A percentile compares a stretch with the other conserved stretches of the same genome.
These are phyloP conservation scores for Hyles lineata DNA, from an alignment of 2,888 invertebrate species.

Conservation along the genomic window DNA sequence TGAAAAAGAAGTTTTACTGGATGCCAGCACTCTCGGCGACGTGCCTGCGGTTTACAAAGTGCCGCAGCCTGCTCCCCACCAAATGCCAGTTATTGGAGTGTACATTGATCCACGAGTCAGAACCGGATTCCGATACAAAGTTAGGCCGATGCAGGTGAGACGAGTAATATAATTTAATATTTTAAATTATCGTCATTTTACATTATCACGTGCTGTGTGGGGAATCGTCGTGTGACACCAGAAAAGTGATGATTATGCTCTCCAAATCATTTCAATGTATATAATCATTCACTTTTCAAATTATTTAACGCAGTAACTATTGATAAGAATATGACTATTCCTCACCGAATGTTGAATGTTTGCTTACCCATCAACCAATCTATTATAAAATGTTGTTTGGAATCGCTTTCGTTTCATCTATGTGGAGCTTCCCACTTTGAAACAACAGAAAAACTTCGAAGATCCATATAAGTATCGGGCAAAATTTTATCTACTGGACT, in stretches of 20 bases:
- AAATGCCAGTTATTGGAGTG: constrained; percentile 89
- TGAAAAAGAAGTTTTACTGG: constrained; percentile 76
- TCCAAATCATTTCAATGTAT: constrained; percentile 42
- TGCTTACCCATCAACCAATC: constrained; percentile 70
- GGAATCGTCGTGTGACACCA: constrained; percentile 59
- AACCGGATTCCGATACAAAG: constrained; percentile 90
- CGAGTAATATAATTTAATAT: constrained; percentile 58
- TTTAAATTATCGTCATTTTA: constrained; percentile 48
- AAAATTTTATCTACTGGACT: constrained; percentile 71
- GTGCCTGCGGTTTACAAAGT: constrained; percentile 87
- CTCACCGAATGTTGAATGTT: constrained; percentile 66
- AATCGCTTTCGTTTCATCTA: constrained; percentile 72
- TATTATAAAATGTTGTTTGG: constrained; percentile 48
- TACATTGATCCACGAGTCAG: constrained; percentile 89
- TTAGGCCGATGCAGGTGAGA: constrained; percentile 87
- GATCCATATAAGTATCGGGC: constrained; percentile 74
- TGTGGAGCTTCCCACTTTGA: constrained; percentile 58
- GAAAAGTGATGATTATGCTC: constrained; percentile 75
- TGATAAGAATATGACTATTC: constrained; percentile 52
- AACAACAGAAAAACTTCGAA: constrained; percentile 72
- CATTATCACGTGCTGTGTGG: constrained; percentile 59
- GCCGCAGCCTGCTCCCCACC: constrained; percentile 85
- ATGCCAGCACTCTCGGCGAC: constrained; percentile 86
- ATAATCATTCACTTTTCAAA: constrained; percentile 79
- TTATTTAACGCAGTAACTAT: constrained; percentile 27